These are phyloP conservation scores for Galerucella nymphaeae DNA, from an alignment of 2,888 invertebrate species.

Conservation along the genomic window DNA sequence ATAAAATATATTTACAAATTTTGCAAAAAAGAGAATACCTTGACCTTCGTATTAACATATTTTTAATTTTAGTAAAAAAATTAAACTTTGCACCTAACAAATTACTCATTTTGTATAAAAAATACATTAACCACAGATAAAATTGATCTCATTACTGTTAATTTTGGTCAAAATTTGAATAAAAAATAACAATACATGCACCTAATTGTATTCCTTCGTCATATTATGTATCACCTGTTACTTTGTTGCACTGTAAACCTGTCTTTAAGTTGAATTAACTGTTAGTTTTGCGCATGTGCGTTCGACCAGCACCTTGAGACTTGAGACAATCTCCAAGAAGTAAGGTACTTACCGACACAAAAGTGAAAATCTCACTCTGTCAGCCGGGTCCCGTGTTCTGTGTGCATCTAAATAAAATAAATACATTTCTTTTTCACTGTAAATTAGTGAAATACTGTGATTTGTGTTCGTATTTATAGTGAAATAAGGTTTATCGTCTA, in stretches of 20 bases:
- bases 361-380: constrained; percentile 56
- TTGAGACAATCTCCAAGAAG: constrained; percentile 58
- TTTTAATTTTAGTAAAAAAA: too few relatives aligned
- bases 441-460: constrained; percentile 23
- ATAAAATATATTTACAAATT: not conserved
- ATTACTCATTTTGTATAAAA: too few relatives aligned
- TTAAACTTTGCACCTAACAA: too few relatives aligned
- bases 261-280: constrained; percentile 62
- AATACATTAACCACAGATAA: too few relatives aligned
- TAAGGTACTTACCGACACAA: constrained; percentile 50
- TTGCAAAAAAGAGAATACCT: not conserved
- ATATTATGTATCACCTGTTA: constrained; percentile 53
- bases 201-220: constrained; percentile 13
- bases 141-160: not conserved
- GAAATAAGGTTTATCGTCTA: constrained; percentile 45
- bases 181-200: not conserved
- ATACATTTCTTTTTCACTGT: constrained; percentile 13
- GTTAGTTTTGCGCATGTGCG: constrained; percentile 56
- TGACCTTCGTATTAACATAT: too few relatives aligned
- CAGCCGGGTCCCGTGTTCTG: constrained; percentile 42
- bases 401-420: constrained; percentile 24
- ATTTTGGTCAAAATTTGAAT: not conserved
- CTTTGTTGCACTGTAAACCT: constrained; percentile 59
- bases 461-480: constrained; percentile 18
- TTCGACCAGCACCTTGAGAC: constrained; percentile 59